phyloP scores from a whole-genome alignment of 2,113 vertebrate genomes.

The Triplophysa rosa region DNA sequence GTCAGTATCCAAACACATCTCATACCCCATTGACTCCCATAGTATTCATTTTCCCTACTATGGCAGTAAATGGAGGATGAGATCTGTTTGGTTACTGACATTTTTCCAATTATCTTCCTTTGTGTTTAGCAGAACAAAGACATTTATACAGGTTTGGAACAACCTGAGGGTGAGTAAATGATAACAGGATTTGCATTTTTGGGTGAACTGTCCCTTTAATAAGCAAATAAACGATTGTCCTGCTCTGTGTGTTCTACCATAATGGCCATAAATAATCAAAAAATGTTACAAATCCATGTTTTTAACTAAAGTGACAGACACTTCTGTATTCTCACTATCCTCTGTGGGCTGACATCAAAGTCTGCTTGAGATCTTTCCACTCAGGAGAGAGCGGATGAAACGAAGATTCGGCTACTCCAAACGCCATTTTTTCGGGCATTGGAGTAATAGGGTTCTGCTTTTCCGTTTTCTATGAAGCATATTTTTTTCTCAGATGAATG shows the following conservation, averaged over 20 bases:
- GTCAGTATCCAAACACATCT: no score
- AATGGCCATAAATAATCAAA: constrained; percentile 37
- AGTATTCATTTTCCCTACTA: no score
- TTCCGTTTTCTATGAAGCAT: constrained; percentile 7
- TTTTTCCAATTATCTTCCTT: no score
- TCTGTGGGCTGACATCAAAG: constrained; percentile 60
- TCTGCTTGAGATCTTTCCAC: constrained; percentile 38
- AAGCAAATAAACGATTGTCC: neutral
- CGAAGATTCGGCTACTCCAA: constrained; percentile 34
- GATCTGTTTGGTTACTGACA: no score
- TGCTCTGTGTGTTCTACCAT: neutral
- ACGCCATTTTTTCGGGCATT: constrained; percentile 12
- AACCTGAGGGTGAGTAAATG: no score
- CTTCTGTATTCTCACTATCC: constrained; percentile 40
- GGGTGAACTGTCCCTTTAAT: no score
- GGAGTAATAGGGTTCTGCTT: constrained; percentile 24
- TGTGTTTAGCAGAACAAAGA: no score
- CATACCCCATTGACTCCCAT: no score
- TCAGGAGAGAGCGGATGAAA: constrained; percentile 39
- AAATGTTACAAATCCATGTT: constrained; percentile 47
- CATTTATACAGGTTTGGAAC: no score
- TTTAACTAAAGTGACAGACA: constrained; percentile 49
- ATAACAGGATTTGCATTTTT: no score
- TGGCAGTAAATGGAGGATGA: no score
- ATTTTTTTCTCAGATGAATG: neutral